Evolutionary conservation across 1,140 invertebrate species (phyloP), one percentile per base, ranked within the genome.

Genomic region (Cherax quadricarinatus): DNA sequence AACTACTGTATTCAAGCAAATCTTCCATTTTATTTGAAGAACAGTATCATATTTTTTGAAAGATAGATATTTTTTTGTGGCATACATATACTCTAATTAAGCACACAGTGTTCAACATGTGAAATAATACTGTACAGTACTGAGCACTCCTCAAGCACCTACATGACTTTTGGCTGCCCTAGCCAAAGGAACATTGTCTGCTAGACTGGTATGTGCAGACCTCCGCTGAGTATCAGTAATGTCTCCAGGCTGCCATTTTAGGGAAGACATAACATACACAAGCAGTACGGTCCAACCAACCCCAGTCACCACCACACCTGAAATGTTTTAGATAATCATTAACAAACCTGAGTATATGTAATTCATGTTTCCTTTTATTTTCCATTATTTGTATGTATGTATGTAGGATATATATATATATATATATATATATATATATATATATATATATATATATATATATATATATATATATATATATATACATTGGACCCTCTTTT

Each of bases 111-210:
- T 70, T 70, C 21, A 70, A 18, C 62, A 16, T 70, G 18, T 66
- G 18, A 16, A 66, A 18, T 66, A 66, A 66, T 18, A 21, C 9
- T 16, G 16, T 10, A 21, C 66, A 18, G 21, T 6, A 18, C 21
- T 75, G 30, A 75, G 5, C 30, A 21, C 12, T 12, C 70, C 3
- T 75, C 14, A 75, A 24, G 70, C 24, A 75, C 85, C 21, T 87
- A 87, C 85, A 78, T 87, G 48, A 78, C 85, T 87, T 18, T 87
- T 87, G 10, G 70, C 85, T 41, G 85, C 85, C 48, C 85, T 41
- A 78, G 85, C 85, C 49, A 87, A 24, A 57, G 85, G 85, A 53
- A 87, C 53, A 30, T 87, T 87, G 18, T 73, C 85, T 57, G 48
- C 73, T 75, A 53, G 66, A 18, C 49, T 49, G 9, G 66, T 7